phyloP scores from a whole-genome alignment of 2,113 vertebrate genomes.

The Lepus europaeus region DNA sequence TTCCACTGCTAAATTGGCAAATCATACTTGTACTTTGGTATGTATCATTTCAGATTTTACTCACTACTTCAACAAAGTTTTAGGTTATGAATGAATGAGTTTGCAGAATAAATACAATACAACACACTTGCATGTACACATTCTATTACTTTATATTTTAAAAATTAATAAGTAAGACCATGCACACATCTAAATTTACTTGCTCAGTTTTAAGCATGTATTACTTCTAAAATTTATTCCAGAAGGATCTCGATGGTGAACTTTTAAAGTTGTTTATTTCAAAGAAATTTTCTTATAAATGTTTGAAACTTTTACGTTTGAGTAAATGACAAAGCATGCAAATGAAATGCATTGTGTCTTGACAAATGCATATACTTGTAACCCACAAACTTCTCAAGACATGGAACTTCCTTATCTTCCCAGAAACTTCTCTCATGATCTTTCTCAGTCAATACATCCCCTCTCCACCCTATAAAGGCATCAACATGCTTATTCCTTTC shows the following conservation, averaged over 20 bases:
- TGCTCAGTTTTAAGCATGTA: not conserved
- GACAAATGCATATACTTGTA: not conserved
- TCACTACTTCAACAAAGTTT: not conserved
- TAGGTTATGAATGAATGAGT: not conserved
- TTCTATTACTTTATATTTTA: too few species aligned
- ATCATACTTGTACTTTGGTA: not conserved
- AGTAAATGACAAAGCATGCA: not conserved
- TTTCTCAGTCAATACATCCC: not conserved
- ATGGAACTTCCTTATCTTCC: not conserved
- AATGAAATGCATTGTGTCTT: not conserved
- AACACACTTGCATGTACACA: not conserved
- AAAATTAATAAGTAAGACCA: not conserved
- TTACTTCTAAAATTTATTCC: not conserved
- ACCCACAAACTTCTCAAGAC: not conserved
- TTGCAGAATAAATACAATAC: not conserved
- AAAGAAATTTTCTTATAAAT: not conserved
- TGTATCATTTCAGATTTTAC: not conserved
- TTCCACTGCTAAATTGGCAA: not conserved
- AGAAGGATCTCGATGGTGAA: not conserved
- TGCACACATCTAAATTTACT: not conserved
- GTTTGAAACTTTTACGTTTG: not conserved
- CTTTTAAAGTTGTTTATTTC: slow-evolving; percentile 9
- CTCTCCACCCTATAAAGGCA: not conserved
- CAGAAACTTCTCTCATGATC: not conserved
- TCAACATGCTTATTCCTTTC: not conserved